phyloP scores from a whole-genome alignment of 2,888 invertebrate genomes.

The Oegoconia quadripuncta region DNA sequence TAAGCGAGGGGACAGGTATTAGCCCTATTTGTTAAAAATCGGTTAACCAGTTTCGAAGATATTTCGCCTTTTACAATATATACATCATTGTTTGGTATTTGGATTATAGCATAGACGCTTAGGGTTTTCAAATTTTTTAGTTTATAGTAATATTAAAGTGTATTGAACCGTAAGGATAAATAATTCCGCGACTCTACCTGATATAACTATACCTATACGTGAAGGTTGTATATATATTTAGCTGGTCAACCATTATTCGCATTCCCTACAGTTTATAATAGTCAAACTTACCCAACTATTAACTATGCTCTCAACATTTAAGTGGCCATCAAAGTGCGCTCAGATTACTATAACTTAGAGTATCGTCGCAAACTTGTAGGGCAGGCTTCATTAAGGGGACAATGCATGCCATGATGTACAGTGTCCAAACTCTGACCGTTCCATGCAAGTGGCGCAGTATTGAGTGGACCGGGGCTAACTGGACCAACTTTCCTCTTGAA shows the following conservation, averaged over 20 bases:
- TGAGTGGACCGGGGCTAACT: conserved; percentile 42
- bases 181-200: too few species aligned
- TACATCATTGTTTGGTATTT: too few species aligned
- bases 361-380: conserved; percentile 55
- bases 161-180: too few species aligned
- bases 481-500: conserved; percentile 71
- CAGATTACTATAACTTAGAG: conserved; percentile 66
- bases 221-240: too few species aligned
- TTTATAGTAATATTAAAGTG: too few species aligned
- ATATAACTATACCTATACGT: not conserved
- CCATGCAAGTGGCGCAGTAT: conserved; percentile 66
- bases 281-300: conserved; percentile 56
- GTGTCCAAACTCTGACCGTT: conserved; percentile 64
- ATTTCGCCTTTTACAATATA: too few species aligned
- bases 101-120: too few species aligned
- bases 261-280: conserved; percentile 53
- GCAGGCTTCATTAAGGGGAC: conserved; percentile 71
- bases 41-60: too few species aligned
- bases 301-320: conserved; percentile 56
- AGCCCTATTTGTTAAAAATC: too few species aligned
- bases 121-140: too few species aligned
- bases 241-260: conserved; percentile 22
- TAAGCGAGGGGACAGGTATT: too few species aligned
- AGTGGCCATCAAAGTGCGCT: conserved; percentile 71
- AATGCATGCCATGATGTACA: conserved; percentile 66